These are phyloP conservation scores for Anabas testudineus DNA, from an alignment of 2,797 vertebrate genomes.

Conservation along the genomic window DNA sequence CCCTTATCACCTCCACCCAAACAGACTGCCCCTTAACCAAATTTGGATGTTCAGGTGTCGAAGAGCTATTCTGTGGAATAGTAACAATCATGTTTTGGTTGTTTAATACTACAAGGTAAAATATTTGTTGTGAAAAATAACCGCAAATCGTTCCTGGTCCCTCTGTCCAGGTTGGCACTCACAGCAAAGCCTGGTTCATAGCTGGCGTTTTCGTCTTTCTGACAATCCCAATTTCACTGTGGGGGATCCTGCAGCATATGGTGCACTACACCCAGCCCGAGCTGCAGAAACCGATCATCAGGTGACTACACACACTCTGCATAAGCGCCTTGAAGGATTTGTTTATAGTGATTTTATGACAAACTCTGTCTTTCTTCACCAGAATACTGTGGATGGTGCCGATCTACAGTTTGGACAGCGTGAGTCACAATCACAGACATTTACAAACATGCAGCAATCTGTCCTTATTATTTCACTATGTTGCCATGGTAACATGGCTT, in stretches of 20 bases:
- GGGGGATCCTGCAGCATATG: slow-evolving; percentile 95
- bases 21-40: background rate
- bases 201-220: slow-evolving; percentile 88
- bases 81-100: background rate
- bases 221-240: slow-evolving; percentile 94
- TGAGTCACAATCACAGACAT: slow-evolving; percentile 82
- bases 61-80: too few species aligned
- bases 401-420: slow-evolving; percentile 97
- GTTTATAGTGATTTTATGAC: background rate
- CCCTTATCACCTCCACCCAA: too few species aligned
- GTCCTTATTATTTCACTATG: slow-evolving; percentile 1
- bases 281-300: slow-evolving; percentile 96
- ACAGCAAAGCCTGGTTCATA: slow-evolving; percentile 96
- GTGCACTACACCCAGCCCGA: slow-evolving; percentile 97
- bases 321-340: too few species aligned
- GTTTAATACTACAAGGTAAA: too few species aligned
- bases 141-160: background rate
- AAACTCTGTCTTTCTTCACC: background rate
- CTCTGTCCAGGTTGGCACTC: slow-evolving; percentile 88
- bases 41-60: background rate
- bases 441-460: background rate
- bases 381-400: slow-evolving; percentile 99
- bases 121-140: too few species aligned
- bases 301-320: slow-evolving; percentile 72
- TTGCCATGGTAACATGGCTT: slow-evolving; percentile 14